Percentiles rank a stretch among this genome's conserved stretches.
These are phyloP conservation scores for Amblyjoppa proteus DNA, from an alignment of 2,888 invertebrate genomes.

Conservation along the genomic window DNA sequence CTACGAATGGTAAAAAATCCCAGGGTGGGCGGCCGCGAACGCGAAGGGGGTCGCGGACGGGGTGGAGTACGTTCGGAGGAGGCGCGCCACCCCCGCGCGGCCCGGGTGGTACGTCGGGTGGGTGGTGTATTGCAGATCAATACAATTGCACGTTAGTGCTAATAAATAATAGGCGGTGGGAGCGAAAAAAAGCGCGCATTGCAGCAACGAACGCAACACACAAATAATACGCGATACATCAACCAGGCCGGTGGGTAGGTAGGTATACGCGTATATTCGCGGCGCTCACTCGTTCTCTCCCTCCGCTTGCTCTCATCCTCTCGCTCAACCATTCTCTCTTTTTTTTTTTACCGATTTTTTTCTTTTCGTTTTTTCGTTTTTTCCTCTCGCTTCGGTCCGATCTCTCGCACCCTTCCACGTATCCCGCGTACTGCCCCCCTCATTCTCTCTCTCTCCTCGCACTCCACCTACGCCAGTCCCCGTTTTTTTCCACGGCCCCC, in stretches of 20 bases:
- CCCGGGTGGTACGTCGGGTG: constrained; percentile 76
- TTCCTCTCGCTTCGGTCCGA: constrained; percentile 65
- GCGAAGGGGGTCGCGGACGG: constrained; percentile 65
- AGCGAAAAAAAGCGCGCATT: constrained; percentile 85
- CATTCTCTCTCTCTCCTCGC: constrained; percentile 55
- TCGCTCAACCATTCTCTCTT: constrained; percentile 47
- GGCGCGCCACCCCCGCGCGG: constrained; percentile 57
- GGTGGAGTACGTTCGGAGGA: constrained; percentile 58
- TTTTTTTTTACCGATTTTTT: constrained; percentile 51
- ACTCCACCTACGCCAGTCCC: constrained; percentile 79
- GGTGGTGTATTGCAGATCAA: constrained; percentile 85
- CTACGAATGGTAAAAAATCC: constrained; percentile 84
- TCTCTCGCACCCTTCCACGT: constrained; percentile 72
- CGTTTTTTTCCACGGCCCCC: constrained; percentile 76
- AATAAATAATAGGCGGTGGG: constrained; percentile 85
- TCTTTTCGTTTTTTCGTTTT: constrained; percentile 62
- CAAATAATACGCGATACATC: constrained; percentile 85
- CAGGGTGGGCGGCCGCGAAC: constrained; percentile 79
- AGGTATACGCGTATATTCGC: constrained; percentile 72
- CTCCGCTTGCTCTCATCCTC: constrained; percentile 63
- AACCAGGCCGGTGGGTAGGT: constrained; percentile 78
- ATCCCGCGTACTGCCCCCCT: constrained; percentile 60
- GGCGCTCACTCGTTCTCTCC: constrained; percentile 74
- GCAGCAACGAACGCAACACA: constrained; percentile 85
- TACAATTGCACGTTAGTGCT: constrained; percentile 85